Percentiles rank a stretch among this genome's conserved stretches.
phyloP scores from a whole-genome alignment of 2,113 vertebrate genomes.

The Marcusenius ussheri region DNA sequence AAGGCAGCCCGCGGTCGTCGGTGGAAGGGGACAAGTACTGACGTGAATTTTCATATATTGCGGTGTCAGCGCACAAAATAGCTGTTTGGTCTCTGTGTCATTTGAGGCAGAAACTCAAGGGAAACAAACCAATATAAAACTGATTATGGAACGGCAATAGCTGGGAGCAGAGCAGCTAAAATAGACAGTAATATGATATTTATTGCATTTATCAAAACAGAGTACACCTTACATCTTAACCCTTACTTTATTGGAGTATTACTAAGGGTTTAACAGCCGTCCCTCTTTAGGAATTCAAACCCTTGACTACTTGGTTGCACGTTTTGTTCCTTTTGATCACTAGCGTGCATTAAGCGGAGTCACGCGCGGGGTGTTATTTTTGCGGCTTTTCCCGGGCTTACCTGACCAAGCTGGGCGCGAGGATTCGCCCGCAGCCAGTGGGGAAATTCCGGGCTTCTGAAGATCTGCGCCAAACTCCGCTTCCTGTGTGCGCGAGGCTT shows the following conservation, averaged over 20 bases:
- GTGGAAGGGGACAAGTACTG: background rate
- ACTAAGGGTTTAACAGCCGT: background rate
- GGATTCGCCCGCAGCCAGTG: background rate
- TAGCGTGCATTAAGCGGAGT: background rate
- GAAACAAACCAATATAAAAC: background rate
- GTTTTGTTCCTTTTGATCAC: background rate
- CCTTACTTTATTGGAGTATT: background rate
- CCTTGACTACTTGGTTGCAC: background rate
- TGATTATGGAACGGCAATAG: background rate
- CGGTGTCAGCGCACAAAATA: background rate
- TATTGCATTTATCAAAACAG: background rate
- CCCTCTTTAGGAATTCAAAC: background rate
- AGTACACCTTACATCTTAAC: background rate
- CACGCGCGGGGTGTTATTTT: background rate
- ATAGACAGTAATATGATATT: constrained; percentile 3
- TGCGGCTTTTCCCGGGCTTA: background rate
- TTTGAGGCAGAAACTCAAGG: background rate
- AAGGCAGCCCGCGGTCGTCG: no score
- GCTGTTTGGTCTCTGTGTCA: background rate
- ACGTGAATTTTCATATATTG: background rate
- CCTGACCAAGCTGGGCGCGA: background rate
- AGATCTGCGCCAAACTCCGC: background rate
- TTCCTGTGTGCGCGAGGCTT: background rate
- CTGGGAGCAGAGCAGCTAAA: background rate
- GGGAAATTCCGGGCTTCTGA: background rate